Base-by-base conservation (phyloP, 2,113 vertebrate genomes). In the Thamnophis sirtalis region DNA sequence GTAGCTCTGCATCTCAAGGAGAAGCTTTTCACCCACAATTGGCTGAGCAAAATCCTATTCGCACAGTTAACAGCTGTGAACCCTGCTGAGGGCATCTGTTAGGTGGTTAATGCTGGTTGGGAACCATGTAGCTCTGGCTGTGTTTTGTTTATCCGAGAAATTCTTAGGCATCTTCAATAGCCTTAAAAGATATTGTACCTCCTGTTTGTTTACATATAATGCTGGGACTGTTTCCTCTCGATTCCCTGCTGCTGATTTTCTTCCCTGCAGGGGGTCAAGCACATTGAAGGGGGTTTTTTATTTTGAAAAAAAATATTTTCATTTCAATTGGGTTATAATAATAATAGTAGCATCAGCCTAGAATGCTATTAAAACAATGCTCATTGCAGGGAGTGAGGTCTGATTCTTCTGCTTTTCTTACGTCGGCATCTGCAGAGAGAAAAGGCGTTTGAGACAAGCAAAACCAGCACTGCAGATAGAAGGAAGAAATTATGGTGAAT, bases 41-140 rank as follows among this genome's bases (percentile, higher is more conserved):
- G 96, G 90, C 94, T 96, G 94, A 94, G 92, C 90, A 86, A 96
- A 94, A 93, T 92, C 91, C 86, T 73, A 84, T 93, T 94, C 86
- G 19, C 89, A 94, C 88, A 93, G 0, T 43, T 43, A 93, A 91
- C 95, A 97, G 96, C 95, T 96, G 94, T 92, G 94, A 95, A 95
- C 94, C 96, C 96, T 84, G 96, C 96, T 96, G 96, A 94, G 96
- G 95, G 95, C 95, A 96, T 95, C 95, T 96, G 96, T 49, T 92
- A 92, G 88, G 91, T 92, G 87, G 92, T 96, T 95, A 96, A 93
- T 95, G 92, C 89, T 96, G 86, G 73, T 94, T 94, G 94, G 93
- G 90, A 96, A 96, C 93, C 38, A 90, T 92, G 93, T 85, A 0
- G 0, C 90, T 95, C 93, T 89, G 93, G 94, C 92, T 93, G 95